phyloP scores from a whole-genome alignment of 1,140 invertebrate species.

The Habropoda laboriosa region DNA sequence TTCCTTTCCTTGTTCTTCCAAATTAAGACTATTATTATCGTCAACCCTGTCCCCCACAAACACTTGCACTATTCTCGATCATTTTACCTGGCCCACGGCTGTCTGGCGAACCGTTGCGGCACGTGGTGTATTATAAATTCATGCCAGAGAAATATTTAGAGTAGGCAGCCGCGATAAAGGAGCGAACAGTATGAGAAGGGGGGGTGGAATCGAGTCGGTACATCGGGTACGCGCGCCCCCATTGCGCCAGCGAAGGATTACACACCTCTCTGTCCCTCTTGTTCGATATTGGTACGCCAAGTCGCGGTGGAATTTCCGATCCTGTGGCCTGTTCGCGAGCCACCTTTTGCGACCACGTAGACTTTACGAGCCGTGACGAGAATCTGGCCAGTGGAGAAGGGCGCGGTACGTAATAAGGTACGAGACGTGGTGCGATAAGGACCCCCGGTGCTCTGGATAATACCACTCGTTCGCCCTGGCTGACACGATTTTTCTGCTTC shows the following conservation, averaged over 20 bases:
- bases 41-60: no score
- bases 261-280: neutral
- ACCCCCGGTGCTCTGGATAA: conserved; percentile 57
- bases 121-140: conserved; percentile 72
- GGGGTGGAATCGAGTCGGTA: conserved; percentile 1
- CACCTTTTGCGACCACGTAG: conserved; percentile 55
- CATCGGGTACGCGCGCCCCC: conserved; percentile 49
- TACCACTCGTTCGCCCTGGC: neutral
- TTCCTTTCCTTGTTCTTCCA: no score
- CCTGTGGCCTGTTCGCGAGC: conserved; percentile 14
- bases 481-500: conserved; percentile 12
- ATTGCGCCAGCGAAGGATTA: conserved; percentile 54
- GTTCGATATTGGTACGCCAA: neutral
- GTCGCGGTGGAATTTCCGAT: conserved; percentile 29
- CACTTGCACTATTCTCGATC: no score
- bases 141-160: conserved; percentile 68
- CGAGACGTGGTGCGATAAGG: conserved; percentile 47
- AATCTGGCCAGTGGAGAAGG: conserved; percentile 15
- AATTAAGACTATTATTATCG: no score
- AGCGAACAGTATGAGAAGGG: neutral
- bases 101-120: no score
- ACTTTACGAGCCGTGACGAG: conserved; percentile 65
- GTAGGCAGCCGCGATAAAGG: conserved; percentile 60
- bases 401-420: conserved; percentile 54
- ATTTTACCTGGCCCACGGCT: no score